phyloP scores from a whole-genome alignment of 2,888 invertebrate species.

The Gisinianus flammeolus region DNA sequence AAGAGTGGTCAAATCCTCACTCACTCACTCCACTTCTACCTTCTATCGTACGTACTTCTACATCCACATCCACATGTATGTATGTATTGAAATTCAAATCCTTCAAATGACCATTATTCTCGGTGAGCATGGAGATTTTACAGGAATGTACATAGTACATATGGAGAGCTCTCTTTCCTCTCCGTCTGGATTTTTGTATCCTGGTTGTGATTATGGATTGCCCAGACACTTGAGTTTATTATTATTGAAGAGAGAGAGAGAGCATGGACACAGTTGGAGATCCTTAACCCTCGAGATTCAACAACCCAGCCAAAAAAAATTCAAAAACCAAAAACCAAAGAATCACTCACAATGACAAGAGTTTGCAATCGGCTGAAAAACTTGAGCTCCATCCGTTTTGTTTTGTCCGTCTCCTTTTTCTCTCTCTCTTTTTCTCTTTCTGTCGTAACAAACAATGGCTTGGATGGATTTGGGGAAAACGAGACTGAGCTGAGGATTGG shows the following conservation, averaged over 20 bases:
- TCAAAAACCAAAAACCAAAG: not conserved
- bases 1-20: not conserved
- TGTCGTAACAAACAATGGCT: conserved; percentile 29
- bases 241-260: not conserved
- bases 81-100: too few relatives aligned
- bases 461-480: not conserved
- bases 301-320: not conserved
- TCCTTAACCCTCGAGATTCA: conserved; percentile 20
- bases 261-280: conserved; percentile 10
- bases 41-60: too few relatives aligned
- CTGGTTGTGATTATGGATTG: not conserved
- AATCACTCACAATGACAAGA: conserved; percentile 21
- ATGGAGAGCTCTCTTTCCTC: not conserved
- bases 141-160: conserved; percentile 14
- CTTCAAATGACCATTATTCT: too few relatives aligned
- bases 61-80: too few relatives aligned
- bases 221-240: not conserved
- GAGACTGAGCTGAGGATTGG: not conserved
- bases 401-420: too few relatives aligned
- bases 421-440: too few relatives aligned
- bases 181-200: not conserved
- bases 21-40: not conserved
- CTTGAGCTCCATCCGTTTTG: not conserved
- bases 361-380: conserved; percentile 20
- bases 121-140: too few relatives aligned